Evolutionary conservation across 2,888 invertebrate genomes (phyloP).

Genomic region (Xiphydria camelus): DNA sequence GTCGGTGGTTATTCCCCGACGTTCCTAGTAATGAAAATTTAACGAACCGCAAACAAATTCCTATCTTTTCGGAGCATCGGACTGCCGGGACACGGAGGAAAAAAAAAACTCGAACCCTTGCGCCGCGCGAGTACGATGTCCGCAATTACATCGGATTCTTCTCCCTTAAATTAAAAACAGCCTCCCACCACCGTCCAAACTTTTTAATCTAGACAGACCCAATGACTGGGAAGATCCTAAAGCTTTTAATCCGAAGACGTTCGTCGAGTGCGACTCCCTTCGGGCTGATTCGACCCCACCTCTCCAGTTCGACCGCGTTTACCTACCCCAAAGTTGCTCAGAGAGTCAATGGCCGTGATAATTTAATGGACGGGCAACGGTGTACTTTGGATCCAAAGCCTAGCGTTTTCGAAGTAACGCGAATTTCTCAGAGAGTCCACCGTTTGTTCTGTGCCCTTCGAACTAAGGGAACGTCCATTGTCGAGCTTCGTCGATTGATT

Average conservation of each 20-base stretch:
- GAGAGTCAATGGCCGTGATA: conserved; percentile 33
- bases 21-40: too few species aligned
- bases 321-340: conserved; percentile 20
- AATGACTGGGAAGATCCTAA: conserved; percentile 32
- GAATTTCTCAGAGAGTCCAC: too few species aligned
- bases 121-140: too few species aligned
- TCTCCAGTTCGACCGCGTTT: conserved; percentile 17
- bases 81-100: too few species aligned
- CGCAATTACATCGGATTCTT: too few species aligned
- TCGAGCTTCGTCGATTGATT: too few species aligned
- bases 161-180: conserved; percentile 14
- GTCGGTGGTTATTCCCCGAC: too few species aligned
- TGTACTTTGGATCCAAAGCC: neutral
- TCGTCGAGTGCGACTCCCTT: conserved; percentile 24
- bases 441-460: conserved; percentile 17
- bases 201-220: conserved; percentile 32
- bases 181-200: conserved; percentile 20
- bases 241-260: conserved; percentile 36
- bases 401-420: neutral
- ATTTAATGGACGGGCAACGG: conserved; percentile 28
- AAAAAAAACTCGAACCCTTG: too few species aligned
- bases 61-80: too few species aligned
- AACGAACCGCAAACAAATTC: too few species aligned
- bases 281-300: neutral
- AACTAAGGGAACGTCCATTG: too few species aligned